These are phyloP conservation scores for Itoplectis maculator DNA, from an alignment of 2,888 invertebrate genomes.

Conservation along the genomic window DNA sequence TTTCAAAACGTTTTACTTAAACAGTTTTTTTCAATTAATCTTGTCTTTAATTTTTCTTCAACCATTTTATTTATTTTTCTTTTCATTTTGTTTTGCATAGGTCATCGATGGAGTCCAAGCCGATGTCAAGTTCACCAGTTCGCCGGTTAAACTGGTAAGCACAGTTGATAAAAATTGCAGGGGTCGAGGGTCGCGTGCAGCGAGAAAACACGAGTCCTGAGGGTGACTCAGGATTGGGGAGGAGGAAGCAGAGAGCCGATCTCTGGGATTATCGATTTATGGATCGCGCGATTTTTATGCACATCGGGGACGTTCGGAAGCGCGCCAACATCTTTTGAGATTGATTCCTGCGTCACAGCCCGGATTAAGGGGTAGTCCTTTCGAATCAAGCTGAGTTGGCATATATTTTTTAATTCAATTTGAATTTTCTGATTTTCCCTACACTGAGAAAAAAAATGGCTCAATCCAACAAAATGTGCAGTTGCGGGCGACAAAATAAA, in stretches of 20 bases:
- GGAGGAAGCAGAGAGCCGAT: neutral
- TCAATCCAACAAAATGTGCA: too few relatives aligned
- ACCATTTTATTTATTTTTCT: neutral
- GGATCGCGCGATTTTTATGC: neutral
- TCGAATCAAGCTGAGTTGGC: too few relatives aligned
- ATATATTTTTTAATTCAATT: too few relatives aligned
- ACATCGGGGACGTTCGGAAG: neutral
- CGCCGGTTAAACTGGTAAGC: neutral
- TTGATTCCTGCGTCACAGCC: too few relatives aligned
- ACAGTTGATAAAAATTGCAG: conserved; percentile 15
- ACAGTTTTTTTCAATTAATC: too few relatives aligned
- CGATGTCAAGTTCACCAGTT: conserved; percentile 12
- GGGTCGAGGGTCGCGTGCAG: conserved; percentile 1
- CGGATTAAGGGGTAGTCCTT: too few relatives aligned
- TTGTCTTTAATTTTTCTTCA: neutral
- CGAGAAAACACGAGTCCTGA: neutral
- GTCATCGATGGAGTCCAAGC: neutral
- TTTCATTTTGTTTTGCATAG: neutral
- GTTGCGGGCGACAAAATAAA: too few relatives aligned
- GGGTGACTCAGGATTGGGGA: neutral
- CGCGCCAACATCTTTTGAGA: too few relatives aligned
- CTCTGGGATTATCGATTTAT: conserved; percentile 15
- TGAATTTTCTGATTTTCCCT: too few relatives aligned
- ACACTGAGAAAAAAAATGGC: too few relatives aligned
- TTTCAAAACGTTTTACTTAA: neutral